Base-by-base conservation (phyloP, 2,113 vertebrate species). In the Xenopus borealis region DNA sequence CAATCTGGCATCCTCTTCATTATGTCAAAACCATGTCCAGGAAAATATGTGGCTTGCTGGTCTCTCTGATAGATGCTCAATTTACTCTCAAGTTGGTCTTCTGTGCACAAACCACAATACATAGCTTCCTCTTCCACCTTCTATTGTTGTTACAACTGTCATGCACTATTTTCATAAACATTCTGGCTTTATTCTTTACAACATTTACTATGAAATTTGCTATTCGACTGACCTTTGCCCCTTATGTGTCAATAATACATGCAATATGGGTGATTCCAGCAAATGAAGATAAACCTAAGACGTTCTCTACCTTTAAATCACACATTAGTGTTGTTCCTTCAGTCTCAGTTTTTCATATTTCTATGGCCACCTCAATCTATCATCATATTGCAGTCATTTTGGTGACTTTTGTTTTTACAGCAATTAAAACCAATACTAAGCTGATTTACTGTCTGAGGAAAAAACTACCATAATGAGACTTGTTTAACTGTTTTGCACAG, bases 91-190 rank as follows among this genome's bases (percentile, higher is more conserved):
- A 13, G 0, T n/a, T 84, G 33, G 65, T 75, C n/a, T 72, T 62
- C 58, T 83, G 79, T 69, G 80, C 78, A 2, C 17, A 50, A 7
- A 7, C 0, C 3, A 0, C 65, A 2, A 17, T 78, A 5, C 65
- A 79, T 19, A 66, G 78, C 6, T 81, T 80, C 65, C 64, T 80
- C n/a, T 83, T 81, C 65, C 75, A 84, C 23, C 69, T 82, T 52
- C 68, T 72, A 46, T 69, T 66, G 0, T 17, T 82, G 59, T 17
- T 83, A n/a, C 75, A 69, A 53, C 71, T 80, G 52, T 71, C 81
- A 13, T 81, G 75, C 71, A 57, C 67, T 14, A 57, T 78, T 3
- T 72, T 47, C 46, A 52, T 80, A 12, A 72, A 57, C 9, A 69
- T 75, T 12, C 8, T 62, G 13, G 7, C 59, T 17, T 27, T 82